Conservation (phyloP, 2,797 vertebrate genomes). For the Sebastes matsubarae region DNA sequence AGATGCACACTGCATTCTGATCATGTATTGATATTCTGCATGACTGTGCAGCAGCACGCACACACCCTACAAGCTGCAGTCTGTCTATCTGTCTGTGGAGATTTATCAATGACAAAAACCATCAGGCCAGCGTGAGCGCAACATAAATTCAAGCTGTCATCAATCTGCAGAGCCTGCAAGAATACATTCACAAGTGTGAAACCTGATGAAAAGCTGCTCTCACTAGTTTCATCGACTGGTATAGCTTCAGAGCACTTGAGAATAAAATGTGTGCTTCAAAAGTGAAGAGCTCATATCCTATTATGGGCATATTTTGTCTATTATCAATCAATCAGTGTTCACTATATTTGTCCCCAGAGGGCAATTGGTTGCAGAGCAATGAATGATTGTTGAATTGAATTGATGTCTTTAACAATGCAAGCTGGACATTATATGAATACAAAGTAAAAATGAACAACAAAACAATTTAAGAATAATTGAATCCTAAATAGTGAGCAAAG, state of each 20-base stretch:
- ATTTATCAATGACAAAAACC: not conserved
- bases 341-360: not conserved
- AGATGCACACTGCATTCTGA: not conserved
- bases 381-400: not conserved
- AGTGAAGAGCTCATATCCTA: not conserved
- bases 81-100: not conserved
- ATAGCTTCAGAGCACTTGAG: not conserved
- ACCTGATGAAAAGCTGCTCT: not conserved
- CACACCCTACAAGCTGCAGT: not conserved
- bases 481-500: not conserved
- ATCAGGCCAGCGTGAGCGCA: not conserved
- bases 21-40: constrained; percentile 39
- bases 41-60: not conserved
- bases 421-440: not conserved
- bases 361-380: not conserved
- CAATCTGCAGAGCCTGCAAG: not conserved
- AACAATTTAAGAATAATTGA: not conserved
- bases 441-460: not conserved
- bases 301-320: not conserved
- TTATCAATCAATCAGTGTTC: not conserved
- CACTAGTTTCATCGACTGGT: not conserved
- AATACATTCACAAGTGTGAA: not conserved
- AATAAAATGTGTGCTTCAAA: not conserved
- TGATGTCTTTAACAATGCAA: not conserved
- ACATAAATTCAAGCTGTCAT: not conserved